Base-by-base conservation (phyloP, 2,113 vertebrate species). In the Stictonetta naevosa region DNA sequence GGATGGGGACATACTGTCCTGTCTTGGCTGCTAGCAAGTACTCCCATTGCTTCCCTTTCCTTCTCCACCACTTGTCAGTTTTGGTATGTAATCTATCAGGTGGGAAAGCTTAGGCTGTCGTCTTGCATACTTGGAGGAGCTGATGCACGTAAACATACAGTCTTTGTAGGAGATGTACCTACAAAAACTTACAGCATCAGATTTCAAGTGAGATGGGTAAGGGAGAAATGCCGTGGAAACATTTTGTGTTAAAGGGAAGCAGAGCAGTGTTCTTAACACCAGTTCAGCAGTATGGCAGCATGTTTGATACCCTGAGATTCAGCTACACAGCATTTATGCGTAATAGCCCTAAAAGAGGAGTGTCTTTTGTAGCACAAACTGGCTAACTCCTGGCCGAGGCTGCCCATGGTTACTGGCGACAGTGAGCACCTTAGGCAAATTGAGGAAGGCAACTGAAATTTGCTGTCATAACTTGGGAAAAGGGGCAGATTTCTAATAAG, bases 1-100 rank as follows among this genome's bases (percentile, higher is more conserved):
- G 87, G 40, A 48, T 83, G 58, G 13, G 66, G 53, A 86, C 60
- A 42, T 81, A 3, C 20, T 22, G 26, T 46, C 42, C 48, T 9
- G 2, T 56, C 33, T 33, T 69, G 53, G 33, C 48, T 69, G 29
- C 62, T 34, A 58, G 44, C 40, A 15, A 16, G n/a, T 9, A 28
- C 10, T 87, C 7, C n/a, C 2, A 0, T 52, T 48, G 15, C 29
- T 73, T 89, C 42, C 18, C 16, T 59, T 72, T 68, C 81, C 40
- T 10, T 74, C 55, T 58, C 66, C 28, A 22, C 28, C 3, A 1
- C 31, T 29, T 14, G 13, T 22, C 40, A 40, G 1, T 34, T 75
- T 50, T 31, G 22, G 6, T 40, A 11, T 0, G 0, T 16, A 25
- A 22, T 21, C 82, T 85, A 16, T n/a, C n/a, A 52, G 46, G 33